Conservation (phyloP, 2,797 vertebrate species). For the Cacajao melanocephalus region DNA sequence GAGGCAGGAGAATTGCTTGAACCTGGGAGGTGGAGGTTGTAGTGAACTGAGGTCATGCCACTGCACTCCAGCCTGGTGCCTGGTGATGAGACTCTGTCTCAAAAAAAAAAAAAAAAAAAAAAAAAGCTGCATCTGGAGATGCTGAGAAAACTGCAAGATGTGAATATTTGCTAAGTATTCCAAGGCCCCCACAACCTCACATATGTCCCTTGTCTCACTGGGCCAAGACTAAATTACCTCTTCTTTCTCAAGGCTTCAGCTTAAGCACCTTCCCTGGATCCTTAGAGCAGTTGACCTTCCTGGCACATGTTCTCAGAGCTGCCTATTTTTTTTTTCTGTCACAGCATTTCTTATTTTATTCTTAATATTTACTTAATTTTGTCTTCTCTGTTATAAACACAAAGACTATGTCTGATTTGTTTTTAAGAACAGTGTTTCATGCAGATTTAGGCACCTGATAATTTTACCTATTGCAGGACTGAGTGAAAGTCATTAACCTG, state of each 20-base stretch:
- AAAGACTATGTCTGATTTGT: neutral
- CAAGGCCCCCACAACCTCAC: no score
- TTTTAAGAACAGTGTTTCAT: neutral
- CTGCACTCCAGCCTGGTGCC: no score
- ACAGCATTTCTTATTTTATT: neutral
- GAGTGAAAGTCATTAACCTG: neutral
- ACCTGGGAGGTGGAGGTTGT: no score
- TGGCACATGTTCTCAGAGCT: neutral
- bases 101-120: no score
- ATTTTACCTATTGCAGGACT: neutral
- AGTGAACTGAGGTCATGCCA: no score
- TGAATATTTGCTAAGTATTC: neutral
- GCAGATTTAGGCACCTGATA: neutral
- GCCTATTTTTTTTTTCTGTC: neutral
- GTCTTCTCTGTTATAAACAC: neutral
- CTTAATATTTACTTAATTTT: neutral
- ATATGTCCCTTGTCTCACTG: neutral
- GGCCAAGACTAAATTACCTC: neutral
- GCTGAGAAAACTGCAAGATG: accelerated
- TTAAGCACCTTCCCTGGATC: neutral
- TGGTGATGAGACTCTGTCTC: no score
- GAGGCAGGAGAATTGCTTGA: no score
- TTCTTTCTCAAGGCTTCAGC: neutral
- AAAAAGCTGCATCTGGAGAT: neutral
- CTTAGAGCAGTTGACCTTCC: neutral